Base-by-base conservation (phyloP, 2,113 vertebrate species). In the Spea multiplicata region DNA sequence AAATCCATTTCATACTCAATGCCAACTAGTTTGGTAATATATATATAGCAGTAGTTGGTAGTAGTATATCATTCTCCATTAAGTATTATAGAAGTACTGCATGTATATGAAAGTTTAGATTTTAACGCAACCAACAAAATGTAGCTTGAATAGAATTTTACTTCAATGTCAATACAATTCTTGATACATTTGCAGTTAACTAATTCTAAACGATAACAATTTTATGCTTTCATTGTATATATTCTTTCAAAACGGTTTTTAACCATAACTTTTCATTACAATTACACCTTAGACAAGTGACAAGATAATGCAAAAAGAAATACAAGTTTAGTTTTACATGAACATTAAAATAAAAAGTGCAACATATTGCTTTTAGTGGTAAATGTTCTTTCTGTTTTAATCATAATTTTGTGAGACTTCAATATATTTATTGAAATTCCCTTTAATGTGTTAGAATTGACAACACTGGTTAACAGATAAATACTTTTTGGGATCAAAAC, bases 251-350 rank as follows among this genome's bases (percentile, higher is more conserved):
- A 16, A 64, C 1, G 61, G 61, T 17, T 64, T 64, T 4, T 64
- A 30, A 30, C 61, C 30, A 64, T 17, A 30, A 64, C 16, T 64
- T 64, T 64, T 64, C 73, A 44, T 75, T 45, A 30, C 6, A 12
- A 30, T 75, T 44, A 66, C 16, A 3, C 64, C 3, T 52, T 50
- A 66, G 30, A 66, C 17, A 44, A 75, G n/a, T 44, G 44, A 53
- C 49, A 52, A 44, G 48, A 53, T 75, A 44, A 44, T 75, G 65
- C 66, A 75, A 16, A n/a, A 66, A 44, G 61, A 64, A 6, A 64
- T 64, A 53, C 7, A 2, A 66, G 8, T 66, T n/a, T 5, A 16
- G 44, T 62, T 52, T 52, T 13, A 17, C 30, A 75, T 49, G 55
- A 59, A 66, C 48, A 66, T 53, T 66, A 16, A 75, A 64, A 48